Evolutionary conservation across 2,888 invertebrate genomes (phyloP).

Genomic region (Amiota mariae): DNA sequence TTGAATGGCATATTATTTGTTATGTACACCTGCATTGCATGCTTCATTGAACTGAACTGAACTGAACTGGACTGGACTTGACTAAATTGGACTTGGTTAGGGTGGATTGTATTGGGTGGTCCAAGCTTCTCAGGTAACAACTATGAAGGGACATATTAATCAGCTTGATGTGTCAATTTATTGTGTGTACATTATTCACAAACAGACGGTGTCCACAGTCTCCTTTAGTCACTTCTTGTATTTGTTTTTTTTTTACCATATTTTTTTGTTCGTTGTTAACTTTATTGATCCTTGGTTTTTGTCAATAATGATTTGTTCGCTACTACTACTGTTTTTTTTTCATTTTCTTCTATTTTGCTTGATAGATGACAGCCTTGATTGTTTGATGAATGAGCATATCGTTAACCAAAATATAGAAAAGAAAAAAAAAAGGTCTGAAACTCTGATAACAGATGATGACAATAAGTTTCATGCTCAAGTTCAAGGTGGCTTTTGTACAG

Average conservation of each 20-base stretch:
- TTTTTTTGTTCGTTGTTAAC: neutral
- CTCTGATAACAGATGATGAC: neutral
- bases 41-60: too few relatives aligned
- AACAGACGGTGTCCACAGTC: neutral
- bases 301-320: too few relatives aligned
- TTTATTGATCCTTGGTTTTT: neutral
- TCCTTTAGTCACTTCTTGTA: neutral
- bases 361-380: neutral
- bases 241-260: too few relatives aligned
- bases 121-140: too few relatives aligned
- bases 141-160: conserved; percentile 45
- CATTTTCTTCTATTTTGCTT: neutral
- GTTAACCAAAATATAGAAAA: too few relatives aligned
- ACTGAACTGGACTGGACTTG: too few relatives aligned
- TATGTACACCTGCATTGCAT: too few relatives aligned
- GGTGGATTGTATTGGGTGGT: too few relatives aligned
- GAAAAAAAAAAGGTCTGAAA: neutral
- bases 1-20: too few relatives aligned
- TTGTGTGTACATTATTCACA: conserved; percentile 48
- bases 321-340: neutral
- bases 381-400: neutral
- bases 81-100: too few relatives aligned
- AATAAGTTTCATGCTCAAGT: neutral
- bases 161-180: conserved; percentile 57
- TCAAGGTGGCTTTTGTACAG: neutral